Base-by-base conservation (phyloP, 1,140 invertebrate species). In the Stegodyphus mimosarum region DNA sequence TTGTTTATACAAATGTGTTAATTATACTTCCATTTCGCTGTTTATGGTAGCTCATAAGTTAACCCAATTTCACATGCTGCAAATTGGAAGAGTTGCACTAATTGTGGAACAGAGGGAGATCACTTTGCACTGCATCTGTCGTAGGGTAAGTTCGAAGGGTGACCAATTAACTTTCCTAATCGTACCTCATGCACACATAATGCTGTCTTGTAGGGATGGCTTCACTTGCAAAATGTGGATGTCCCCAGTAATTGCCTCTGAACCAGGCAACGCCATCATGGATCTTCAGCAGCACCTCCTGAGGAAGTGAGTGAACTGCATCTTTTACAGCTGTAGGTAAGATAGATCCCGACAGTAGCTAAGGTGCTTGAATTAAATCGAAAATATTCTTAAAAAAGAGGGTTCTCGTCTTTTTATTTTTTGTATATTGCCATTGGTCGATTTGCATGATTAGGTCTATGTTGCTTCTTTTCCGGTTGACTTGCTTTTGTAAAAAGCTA, bases 121-220 rank as follows among this genome's bases (percentile, higher is more conserved):
- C 33, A 3, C 33, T 33, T 33, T 33, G 33, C 33, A 33, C 33
- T 1, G 33, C 33, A 33, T 3, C 33, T 33, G 33, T 33, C 33
- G 33, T 33, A 33, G 33, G 33, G 33, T 33, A 33, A 33, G 33
- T 60, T 60, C 55, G 55, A 9, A 10, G 55, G 55, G 55, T 60
- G 9, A 10, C 55, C 9, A 60, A 10, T 60, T 60, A 15, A 60
- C 9, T 60, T 60, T 60, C 15, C 15, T 60, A 60, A 15, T 60
- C 18, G 33, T 78, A 72, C 78, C 78, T 81, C 69, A 81, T 81
- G 67, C 67, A 81, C 78, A 81, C 78, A 78, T 81, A 81, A 81
- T 81, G 78, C 67, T 81, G 78, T 81, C 78, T 81, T 81, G 78
- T 81, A 81, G 78, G 78, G 78, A 67, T 67, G 51, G 64, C 76